Conservation (phyloP, 2,797 vertebrate genomes). For the Liasis olivaceus region DNA sequence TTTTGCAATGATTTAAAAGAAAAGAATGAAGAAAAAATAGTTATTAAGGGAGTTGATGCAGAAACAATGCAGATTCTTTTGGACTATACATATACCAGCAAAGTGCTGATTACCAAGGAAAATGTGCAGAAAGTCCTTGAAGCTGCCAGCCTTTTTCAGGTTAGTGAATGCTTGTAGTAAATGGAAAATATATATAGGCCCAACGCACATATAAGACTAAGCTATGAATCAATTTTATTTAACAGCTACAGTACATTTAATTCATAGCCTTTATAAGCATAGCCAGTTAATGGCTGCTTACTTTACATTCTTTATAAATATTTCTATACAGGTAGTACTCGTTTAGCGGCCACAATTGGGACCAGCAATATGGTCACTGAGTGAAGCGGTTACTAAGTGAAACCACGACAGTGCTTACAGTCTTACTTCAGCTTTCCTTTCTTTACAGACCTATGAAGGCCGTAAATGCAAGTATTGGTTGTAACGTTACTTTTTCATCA, state of each 20-base stretch:
- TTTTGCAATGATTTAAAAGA: conserved; percentile 95
- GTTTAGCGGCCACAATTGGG: neutral
- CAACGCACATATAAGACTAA: neutral
- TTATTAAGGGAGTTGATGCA: conserved; percentile 90
- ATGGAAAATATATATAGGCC: neutral
- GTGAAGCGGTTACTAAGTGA: neutral
- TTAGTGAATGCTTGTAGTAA: conserved; percentile 61
- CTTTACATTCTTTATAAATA: neutral
- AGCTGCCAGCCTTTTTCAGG: conserved; percentile 96
- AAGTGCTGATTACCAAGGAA: conserved; percentile 86
- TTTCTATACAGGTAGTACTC: neutral
- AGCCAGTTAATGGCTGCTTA: neutral
- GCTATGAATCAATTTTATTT: neutral
- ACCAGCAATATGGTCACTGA: neutral
- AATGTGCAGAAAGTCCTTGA: conserved; percentile 94
- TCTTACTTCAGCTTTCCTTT: too few species aligned
- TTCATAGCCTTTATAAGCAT: neutral
- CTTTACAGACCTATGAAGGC: too few species aligned
- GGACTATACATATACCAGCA: conserved; percentile 96
- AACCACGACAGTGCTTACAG: neutral
- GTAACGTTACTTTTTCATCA: too few species aligned
- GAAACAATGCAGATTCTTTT: conserved; percentile 89
- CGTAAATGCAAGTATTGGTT: too few species aligned
- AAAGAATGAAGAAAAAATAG: conserved; percentile 88
- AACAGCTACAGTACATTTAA: neutral